phyloP scores from a whole-genome alignment of 2,797 vertebrate species.

The Vultur gryphus region DNA sequence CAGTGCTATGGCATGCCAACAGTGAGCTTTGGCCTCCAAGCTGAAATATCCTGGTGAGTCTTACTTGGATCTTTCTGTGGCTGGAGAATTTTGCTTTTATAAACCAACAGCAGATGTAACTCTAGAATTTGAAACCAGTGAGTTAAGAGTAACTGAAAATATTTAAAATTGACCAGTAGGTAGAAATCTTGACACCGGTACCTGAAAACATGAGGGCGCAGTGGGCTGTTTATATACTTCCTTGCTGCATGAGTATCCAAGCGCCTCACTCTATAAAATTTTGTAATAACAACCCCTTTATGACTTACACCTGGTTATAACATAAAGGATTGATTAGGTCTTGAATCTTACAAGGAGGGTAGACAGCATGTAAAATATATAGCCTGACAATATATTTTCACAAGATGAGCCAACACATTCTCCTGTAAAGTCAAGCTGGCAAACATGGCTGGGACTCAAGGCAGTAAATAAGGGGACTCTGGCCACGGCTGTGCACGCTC shows the following conservation, averaged over 20 bases:
- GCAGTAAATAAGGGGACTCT: constrained; percentile 52
- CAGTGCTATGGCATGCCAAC: accelerated
- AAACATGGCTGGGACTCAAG: constrained; percentile 1
- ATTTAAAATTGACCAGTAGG: neutral
- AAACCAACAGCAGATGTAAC: neutral
- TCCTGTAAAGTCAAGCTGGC: constrained; percentile 31
- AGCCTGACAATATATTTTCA: constrained; percentile 62
- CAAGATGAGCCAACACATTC: constrained; percentile 38
- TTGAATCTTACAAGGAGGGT: constrained; percentile 59
- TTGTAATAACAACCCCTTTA: constrained; percentile 71
- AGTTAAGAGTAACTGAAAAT: neutral
- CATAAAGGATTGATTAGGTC: constrained; percentile 70
- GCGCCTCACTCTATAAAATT: constrained; percentile 65
- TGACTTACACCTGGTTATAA: constrained; percentile 71
- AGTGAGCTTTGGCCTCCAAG: neutral
- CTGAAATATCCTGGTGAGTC: neutral
- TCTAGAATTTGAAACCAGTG: neutral
- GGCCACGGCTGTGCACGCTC: neutral
- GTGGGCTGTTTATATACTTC: constrained; percentile 35
- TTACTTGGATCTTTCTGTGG: neutral
- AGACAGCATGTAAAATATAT: constrained; percentile 68
- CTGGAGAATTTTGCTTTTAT: neutral
- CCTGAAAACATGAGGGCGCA: neutral
- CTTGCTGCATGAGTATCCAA: constrained; percentile 20
- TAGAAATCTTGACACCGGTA: neutral